These are phyloP conservation scores for Seladonia tumulorum DNA, from an alignment of 2,888 invertebrate genomes.

Conservation along the genomic window DNA sequence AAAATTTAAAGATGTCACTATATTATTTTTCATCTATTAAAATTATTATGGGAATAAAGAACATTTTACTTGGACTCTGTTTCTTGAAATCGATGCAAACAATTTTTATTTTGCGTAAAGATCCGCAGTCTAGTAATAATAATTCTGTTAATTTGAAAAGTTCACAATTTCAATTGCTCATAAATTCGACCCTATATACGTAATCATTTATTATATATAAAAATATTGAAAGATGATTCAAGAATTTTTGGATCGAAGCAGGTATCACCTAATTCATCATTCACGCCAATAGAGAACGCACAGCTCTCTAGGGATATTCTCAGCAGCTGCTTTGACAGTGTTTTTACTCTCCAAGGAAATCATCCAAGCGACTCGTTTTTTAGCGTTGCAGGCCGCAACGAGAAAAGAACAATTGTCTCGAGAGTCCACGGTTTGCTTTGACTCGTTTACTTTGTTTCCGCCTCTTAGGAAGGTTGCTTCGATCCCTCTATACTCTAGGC, in stretches of 20 bases:
- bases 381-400: constrained; percentile 2
- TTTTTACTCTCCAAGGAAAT: constrained; percentile 45
- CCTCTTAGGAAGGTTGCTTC: constrained; percentile 11
- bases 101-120: too few species aligned
- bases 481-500: background rate
- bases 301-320: background rate
- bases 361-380: constrained; percentile 8
- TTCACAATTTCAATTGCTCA: too few species aligned
- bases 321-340: background rate
- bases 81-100: too few species aligned
- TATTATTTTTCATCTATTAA: too few species aligned
- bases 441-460: constrained; percentile 41
- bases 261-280: background rate
- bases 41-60: too few species aligned
- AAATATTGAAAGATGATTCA: background rate
- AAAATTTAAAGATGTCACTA: too few species aligned
- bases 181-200: too few species aligned
- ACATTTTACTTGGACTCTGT: too few species aligned
- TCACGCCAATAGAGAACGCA: background rate
- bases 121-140: too few species aligned
- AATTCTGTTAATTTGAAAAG: too few species aligned
- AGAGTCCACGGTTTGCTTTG: constrained; percentile 21
- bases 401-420: constrained; percentile 9
- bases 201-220: too few species aligned
- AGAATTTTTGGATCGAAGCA: background rate